Base-by-base conservation (phyloP, 2,888 invertebrate species). In the Polymixis flavicincta region DNA sequence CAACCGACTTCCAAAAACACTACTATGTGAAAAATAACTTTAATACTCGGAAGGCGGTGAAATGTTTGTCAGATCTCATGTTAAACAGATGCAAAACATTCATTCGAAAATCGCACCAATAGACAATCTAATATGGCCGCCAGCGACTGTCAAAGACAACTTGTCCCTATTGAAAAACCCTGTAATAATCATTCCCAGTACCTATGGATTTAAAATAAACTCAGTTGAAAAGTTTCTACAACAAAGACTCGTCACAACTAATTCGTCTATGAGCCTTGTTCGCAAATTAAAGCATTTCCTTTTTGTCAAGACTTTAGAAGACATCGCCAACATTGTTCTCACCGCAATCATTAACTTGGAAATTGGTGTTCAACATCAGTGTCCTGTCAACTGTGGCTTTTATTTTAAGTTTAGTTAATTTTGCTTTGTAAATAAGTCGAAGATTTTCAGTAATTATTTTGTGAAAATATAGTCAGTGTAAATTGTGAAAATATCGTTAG, bases 241-340 rank as follows among this genome's bases (percentile, higher is more conserved):
- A 75, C 66, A 69, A 76, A 69, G 6, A 2, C 48, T 1, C 14
- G 37, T 79, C 81, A 76, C 74, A 83, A 84, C 74, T 83, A 83
- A 85, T 80, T 80, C 42, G 6, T 32, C 57, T n/a, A 25, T 11
- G 32, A 13, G 52, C 48, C 57, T 66, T 74, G 74, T 74, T 77
- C 42, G 73, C 65, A 80, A 83, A 87, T 87, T 86, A 82, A 80
- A 74, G 71, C 89, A 89, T 89, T 86, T 84, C 80, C 75, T 83
- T 83, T 77, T 74, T 37, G 42, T 28, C 5, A 25, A 52, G 48
- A 48, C 71, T 65, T 54, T 25, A 54, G 4, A 19, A 66, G 19
- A 57, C 61, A 45, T 25, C 63, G n/a, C 32, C 22, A 37, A 67
- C 66, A 54, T 68, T 64, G 63, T 82, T 60, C 55, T 45, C 25